Evolutionary conservation across 2,888 invertebrate species (phyloP).

Genomic region (Himalopsyche japonica): DNA sequence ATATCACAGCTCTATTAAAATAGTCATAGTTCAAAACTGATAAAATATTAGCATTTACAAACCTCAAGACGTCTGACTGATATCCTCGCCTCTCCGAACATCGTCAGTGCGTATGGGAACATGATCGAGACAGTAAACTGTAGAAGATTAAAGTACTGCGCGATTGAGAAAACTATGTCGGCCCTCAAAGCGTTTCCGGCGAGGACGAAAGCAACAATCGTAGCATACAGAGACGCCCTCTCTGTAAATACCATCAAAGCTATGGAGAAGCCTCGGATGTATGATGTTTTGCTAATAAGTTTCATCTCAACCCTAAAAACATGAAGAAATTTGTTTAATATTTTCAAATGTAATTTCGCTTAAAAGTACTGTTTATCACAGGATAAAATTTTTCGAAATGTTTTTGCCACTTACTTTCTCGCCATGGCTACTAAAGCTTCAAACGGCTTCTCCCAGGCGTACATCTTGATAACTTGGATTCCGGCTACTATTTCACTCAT

Average conservation of each 20-base stretch:
- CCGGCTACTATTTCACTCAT: slow-evolving; percentile 82
- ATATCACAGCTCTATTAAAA: too few relatives aligned
- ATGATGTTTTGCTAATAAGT: slow-evolving; percentile 51
- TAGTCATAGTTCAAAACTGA: too few relatives aligned
- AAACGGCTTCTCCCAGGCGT: slow-evolving; percentile 83
- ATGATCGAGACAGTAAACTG: slow-evolving; percentile 69
- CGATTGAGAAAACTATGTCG: slow-evolving; percentile 74
- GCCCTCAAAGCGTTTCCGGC: slow-evolving; percentile 64
- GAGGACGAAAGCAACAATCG: slow-evolving; percentile 74
- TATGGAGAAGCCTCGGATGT: slow-evolving; percentile 60
- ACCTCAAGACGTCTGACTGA: slow-evolving; percentile 68
- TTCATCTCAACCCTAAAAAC: slow-evolving; percentile 52
- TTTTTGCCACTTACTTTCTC: slow-evolving; percentile 60
- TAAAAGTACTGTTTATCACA: background rate
- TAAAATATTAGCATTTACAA: slow-evolving; percentile 37
- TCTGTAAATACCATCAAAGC: slow-evolving; percentile 79
- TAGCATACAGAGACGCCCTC: slow-evolving; percentile 79
- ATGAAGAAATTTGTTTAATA: too few relatives aligned
- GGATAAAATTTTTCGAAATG: background rate
- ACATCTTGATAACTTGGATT: slow-evolving; percentile 85
- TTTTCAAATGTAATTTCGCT: slow-evolving; percentile 42
- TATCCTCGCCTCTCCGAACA: slow-evolving; percentile 66
- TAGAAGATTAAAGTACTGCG: slow-evolving; percentile 76
- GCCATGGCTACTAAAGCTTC: slow-evolving; percentile 67
- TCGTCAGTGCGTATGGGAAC: slow-evolving; percentile 64